These are phyloP conservation scores for Pachyramphus minor DNA, from an alignment of 2,113 vertebrate genomes.

Conservation along the genomic window DNA sequence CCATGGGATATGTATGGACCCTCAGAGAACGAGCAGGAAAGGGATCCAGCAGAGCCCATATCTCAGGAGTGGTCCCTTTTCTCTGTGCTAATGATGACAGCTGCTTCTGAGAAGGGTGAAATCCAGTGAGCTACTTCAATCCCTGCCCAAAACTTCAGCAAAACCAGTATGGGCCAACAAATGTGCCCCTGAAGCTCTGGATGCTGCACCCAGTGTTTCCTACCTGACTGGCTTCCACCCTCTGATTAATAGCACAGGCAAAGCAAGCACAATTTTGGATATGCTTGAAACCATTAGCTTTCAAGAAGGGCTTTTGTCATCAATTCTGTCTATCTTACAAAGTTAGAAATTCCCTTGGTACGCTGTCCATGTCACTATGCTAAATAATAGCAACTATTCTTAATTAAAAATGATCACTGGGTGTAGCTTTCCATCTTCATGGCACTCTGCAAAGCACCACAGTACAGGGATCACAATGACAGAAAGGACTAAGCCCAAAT, in stretches of 20 bases:
- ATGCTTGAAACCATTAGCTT: neutral
- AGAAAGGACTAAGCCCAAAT: neutral
- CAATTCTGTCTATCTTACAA: slow-evolving; percentile 23
- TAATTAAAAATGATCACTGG: slow-evolving; percentile 44
- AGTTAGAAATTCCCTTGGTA: slow-evolving; percentile 21
- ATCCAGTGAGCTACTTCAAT: neutral
- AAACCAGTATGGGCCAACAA: rapidly evolving
- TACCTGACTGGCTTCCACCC: neutral
- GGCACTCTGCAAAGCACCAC: neutral
- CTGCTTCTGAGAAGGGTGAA: neutral
- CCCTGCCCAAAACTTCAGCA: neutral
- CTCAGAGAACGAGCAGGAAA: neutral
- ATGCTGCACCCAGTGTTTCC: neutral
- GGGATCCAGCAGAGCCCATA: neutral
- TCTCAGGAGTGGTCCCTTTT: neutral
- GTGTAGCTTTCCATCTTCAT: slow-evolving; percentile 9
- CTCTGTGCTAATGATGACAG: neutral
- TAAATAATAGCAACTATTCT: slow-evolving; percentile 37
- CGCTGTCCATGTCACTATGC: neutral
- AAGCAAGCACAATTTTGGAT: neutral
- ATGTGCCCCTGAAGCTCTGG: neutral
- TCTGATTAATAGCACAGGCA: neutral
- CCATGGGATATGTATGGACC: neutral
- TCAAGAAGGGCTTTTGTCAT: slow-evolving; percentile 24
- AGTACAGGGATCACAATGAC: neutral